Evolutionary conservation across 2,797 vertebrate species (phyloP).

Genomic region (Numenius phaeopus): DNA sequence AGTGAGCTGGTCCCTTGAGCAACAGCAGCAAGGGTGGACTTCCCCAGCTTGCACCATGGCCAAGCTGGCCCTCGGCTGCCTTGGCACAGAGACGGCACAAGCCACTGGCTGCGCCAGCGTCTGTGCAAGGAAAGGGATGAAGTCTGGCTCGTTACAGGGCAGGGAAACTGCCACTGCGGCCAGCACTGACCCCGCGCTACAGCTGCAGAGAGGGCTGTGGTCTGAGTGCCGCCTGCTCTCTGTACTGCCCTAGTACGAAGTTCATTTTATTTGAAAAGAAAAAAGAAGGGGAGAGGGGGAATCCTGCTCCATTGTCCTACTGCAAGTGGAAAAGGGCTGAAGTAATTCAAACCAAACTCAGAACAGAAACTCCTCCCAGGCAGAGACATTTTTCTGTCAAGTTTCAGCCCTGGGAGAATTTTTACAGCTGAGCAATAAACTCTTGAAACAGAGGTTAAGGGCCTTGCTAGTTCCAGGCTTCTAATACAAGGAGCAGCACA

Average conservation of each 20-base stretch:
- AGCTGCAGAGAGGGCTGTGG: neutral
- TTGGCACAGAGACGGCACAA: neutral
- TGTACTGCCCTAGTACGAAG: neutral
- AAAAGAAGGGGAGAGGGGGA: neutral
- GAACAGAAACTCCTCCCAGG: constrained; percentile 58
- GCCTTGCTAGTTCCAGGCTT: neutral
- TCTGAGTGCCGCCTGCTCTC: neutral
- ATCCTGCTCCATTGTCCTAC: constrained; percentile 51
- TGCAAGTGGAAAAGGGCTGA: constrained; percentile 36
- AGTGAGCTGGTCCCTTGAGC: neutral
- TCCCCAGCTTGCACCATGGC: neutral
- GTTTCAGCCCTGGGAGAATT: constrained; percentile 66
- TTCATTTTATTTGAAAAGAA: neutral
- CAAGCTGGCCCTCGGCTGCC: neutral
- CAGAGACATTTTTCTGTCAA: constrained; percentile 43
- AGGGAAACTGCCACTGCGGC: neutral
- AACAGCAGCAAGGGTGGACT: neutral
- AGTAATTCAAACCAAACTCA: constrained; percentile 72
- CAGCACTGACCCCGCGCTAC: neutral
- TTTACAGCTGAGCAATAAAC: constrained; percentile 70
- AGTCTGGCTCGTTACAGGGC: rapidly evolving
- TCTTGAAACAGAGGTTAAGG: constrained; percentile 37
- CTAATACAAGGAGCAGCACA: neutral
- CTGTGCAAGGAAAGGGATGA: neutral
- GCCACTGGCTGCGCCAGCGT: neutral